Percentiles rank a stretch among this genome's conserved stretches.
These are phyloP conservation scores for Myiopsitta monachus DNA, from an alignment of 2,113 vertebrate genomes.

Conservation along the genomic window DNA sequence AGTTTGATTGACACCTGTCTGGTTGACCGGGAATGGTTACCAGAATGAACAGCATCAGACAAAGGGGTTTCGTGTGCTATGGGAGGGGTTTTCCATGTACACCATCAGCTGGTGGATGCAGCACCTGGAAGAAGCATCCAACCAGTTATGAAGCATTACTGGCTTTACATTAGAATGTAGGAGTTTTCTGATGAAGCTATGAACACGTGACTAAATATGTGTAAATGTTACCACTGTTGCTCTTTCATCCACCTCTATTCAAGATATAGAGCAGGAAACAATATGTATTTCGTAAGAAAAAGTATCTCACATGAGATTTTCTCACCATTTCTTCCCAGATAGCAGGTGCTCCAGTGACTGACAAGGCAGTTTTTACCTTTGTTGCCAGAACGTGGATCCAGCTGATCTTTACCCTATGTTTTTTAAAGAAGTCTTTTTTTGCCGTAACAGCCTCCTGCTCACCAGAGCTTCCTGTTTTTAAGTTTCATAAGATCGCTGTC, in stretches of 20 bases:
- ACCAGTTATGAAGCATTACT: not conserved
- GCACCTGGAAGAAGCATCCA: not conserved
- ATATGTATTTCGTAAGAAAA: not conserved
- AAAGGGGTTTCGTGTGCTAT: not conserved
- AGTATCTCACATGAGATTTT: fast-evolving
- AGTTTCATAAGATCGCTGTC: not conserved
- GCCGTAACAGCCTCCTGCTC: not conserved
- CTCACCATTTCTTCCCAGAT: not conserved
- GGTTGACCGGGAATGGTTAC: not conserved
- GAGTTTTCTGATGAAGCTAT: not conserved
- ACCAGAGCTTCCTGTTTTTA: not conserved
- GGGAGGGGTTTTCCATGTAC: not conserved
- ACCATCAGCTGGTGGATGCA: not conserved
- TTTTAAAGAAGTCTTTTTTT: not conserved
- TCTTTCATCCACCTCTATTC: not conserved
- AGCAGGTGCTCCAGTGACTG: fast-evolving
- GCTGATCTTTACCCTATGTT: not conserved
- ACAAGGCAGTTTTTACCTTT: not conserved
- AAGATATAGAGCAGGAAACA: not conserved
- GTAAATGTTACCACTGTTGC: not conserved
- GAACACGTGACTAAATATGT: not conserved
- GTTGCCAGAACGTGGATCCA: not conserved
- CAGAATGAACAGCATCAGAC: not conserved
- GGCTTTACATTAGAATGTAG: not conserved
- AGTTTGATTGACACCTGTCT: constrained; percentile 54